These are phyloP conservation scores for Rostratula benghalensis DNA, from an alignment of 2,113 vertebrate species.

Conservation along the genomic window DNA sequence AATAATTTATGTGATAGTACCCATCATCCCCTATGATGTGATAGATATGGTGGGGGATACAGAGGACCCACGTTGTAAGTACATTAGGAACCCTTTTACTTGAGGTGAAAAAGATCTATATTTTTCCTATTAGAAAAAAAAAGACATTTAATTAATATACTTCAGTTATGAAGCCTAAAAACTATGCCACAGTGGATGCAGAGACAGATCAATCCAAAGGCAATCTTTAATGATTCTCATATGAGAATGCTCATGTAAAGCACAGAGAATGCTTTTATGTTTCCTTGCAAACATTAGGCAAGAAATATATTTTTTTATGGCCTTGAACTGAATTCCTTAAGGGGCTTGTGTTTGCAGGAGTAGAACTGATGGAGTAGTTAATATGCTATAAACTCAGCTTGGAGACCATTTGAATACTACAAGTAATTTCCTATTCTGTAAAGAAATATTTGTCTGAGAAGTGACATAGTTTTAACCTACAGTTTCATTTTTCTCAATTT, in stretches of 20 bases:
- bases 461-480: neutral
- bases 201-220: neutral
- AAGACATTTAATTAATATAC: neutral
- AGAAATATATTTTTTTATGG: neutral
- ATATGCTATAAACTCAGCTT: neutral
- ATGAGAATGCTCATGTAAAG: neutral
- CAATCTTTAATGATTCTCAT: neutral
- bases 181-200: neutral
- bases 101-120: neutral
- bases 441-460: conserved; percentile 21
- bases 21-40: neutral
- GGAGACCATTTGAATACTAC: neutral
- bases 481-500: neutral
- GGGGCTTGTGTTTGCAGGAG: neutral
- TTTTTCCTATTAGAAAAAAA: neutral
- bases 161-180: neutral
- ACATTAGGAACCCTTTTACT: neutral
- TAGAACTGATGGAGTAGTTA: neutral
- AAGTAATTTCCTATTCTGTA: neutral
- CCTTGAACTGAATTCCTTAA: neutral
- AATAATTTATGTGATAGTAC: neutral
- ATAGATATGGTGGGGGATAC: neutral
- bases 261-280: neutral
- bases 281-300: neutral
- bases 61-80: neutral